Conservation (phyloP, 2,888 invertebrate genomes). For the Tipula vernalis region DNA sequence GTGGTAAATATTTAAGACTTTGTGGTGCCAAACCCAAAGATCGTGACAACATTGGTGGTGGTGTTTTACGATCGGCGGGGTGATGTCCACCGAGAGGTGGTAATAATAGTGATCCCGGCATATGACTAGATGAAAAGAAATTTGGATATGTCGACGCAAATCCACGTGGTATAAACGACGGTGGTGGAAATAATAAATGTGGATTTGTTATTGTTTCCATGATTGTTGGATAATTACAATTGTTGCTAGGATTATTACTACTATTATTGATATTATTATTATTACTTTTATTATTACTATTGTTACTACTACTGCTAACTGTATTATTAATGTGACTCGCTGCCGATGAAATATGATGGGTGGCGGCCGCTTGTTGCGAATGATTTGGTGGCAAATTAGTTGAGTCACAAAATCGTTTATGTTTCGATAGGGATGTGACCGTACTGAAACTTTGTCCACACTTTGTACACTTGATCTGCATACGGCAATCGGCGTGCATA, state of each 20-base stretch:
- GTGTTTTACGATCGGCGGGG: constrained; percentile 42
- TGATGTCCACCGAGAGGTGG: constrained; percentile 37
- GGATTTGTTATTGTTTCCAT: constrained; percentile 45
- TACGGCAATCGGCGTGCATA: constrained; percentile 94
- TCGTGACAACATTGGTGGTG: constrained; percentile 35
- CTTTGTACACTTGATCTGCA: constrained; percentile 86
- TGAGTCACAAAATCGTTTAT: constrained; percentile 92
- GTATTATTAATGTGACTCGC: constrained; percentile 35
- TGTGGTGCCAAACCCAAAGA: neutral
- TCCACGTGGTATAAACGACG: constrained; percentile 50
- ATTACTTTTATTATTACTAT: neutral
- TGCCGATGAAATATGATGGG: constrained; percentile 31
- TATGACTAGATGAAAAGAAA: constrained; percentile 42
- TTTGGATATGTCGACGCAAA: constrained; percentile 45
- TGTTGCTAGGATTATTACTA: constrained; percentile 5
- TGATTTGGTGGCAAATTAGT: constrained; percentile 35
- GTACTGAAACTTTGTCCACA: constrained; percentile 90
- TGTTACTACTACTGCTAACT: constrained; percentile 21
- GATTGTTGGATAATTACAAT: constrained; percentile 24
- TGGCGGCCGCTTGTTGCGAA: constrained; percentile 13
- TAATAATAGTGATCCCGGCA: constrained; percentile 40
- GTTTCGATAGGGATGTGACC: constrained; percentile 83
- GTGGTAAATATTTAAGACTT: constrained; percentile 47
- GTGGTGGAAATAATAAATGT: constrained; percentile 58
- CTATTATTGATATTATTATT: constrained; percentile 10